Conservation (phyloP, 2,797 vertebrate genomes). For the Rachycentron canadum region DNA sequence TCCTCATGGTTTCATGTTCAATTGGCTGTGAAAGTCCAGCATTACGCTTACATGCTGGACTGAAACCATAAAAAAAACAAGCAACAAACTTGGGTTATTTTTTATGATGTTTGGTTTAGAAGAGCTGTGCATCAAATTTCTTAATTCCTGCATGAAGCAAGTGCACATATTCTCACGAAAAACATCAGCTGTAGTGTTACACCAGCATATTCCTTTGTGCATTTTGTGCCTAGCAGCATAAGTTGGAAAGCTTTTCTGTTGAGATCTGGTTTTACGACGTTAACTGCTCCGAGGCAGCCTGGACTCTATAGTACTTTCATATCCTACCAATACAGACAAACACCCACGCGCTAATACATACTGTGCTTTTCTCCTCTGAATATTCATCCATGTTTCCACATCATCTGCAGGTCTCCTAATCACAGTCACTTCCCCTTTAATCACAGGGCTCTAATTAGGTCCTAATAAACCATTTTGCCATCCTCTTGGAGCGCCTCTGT, state of each 20-base stretch:
- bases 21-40: slow-evolving; percentile 78
- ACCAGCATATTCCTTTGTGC: slow-evolving; percentile 14
- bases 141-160: slow-evolving; percentile 5
- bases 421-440: slow-evolving; percentile 89
- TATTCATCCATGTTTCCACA: slow-evolving; percentile 86
- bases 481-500: slow-evolving; percentile 80
- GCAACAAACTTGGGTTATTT: slow-evolving; percentile 45
- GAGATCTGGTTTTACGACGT: slow-evolving; percentile 67
- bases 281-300: slow-evolving; percentile 59
- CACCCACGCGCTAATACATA: slow-evolving; percentile 60
- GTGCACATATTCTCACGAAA: not conserved
- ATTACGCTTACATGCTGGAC: slow-evolving; percentile 63
- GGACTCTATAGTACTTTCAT: slow-evolving; percentile 41
- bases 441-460: slow-evolving; percentile 87
- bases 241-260: slow-evolving; percentile 57
- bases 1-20: slow-evolving; percentile 81
- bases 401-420: slow-evolving; percentile 86
- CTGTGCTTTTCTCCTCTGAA: slow-evolving; percentile 79
- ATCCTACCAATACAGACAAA: slow-evolving; percentile 50
- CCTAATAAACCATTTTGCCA: slow-evolving; percentile 87
- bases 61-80: slow-evolving; percentile 68
- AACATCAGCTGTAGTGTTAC: slow-evolving; percentile 22
- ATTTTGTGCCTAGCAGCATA: slow-evolving; percentile 68
- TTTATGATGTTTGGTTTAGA: slow-evolving; percentile 10
- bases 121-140: slow-evolving; percentile 34